A percentile compares a stretch with the other conserved stretches of the same genome.
These are phyloP conservation scores for Odocoileus hemionus DNA, from an alignment of 2,113 vertebrate genomes.

Conservation along the genomic window DNA sequence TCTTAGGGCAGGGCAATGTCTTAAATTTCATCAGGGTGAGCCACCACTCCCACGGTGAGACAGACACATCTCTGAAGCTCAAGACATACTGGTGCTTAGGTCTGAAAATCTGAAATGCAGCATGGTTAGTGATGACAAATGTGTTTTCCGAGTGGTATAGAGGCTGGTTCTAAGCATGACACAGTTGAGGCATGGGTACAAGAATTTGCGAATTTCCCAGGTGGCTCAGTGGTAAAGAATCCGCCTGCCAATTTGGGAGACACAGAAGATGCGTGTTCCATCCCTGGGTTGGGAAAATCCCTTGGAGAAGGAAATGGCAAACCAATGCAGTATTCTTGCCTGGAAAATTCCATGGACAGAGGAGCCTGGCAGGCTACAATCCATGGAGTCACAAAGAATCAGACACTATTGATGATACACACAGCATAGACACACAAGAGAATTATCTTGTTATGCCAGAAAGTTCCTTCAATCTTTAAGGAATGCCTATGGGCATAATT, in stretches of 20 bases:
- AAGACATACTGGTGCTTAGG: neutral
- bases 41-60: neutral
- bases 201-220: neutral
- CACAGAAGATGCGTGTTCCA: neutral
- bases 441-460: neutral
- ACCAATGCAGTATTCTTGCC: neutral
- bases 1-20: slow-evolving; percentile 28
- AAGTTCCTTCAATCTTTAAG: neutral
- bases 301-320: neutral
- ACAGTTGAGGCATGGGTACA: neutral
- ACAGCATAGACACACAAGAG: neutral
- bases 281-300: neutral
- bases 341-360: neutral
- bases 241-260: neutral
- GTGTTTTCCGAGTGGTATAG: neutral
- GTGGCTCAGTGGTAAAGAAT: neutral
- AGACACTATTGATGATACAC: neutral
- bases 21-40: neutral
- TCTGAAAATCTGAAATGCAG: neutral
- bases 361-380: neutral
- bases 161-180: neutral
- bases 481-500: neutral
- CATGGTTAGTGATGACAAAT: neutral
- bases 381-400: neutral
- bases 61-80: neutral